Conservation (phyloP, 1,140 invertebrate species). For the Phthorimaea operculella region DNA sequence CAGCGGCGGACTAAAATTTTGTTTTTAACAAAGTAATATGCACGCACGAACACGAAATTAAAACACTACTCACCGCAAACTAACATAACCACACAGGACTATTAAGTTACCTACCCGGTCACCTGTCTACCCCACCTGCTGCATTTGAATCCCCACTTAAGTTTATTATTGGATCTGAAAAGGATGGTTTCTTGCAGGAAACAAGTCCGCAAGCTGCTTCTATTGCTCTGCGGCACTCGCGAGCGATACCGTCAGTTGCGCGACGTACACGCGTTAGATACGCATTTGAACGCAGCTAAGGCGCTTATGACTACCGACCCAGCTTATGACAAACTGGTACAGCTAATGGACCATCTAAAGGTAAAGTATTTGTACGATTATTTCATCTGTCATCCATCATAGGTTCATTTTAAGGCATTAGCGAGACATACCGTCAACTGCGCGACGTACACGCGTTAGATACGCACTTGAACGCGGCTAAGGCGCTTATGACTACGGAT, state of each 20-base stretch:
- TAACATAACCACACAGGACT: too few species aligned
- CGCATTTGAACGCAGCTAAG: conserved; percentile 78
- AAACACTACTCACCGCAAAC: too few species aligned
- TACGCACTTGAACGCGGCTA: conserved; percentile 79
- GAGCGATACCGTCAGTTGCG: conserved; percentile 94
- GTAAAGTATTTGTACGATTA: conserved; percentile 25
- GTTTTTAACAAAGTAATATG: too few species aligned
- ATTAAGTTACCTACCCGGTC: too few species aligned
- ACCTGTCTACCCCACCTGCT: too few species aligned
- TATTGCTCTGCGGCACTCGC: conserved; percentile 95
- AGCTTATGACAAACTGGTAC: conserved; percentile 90
- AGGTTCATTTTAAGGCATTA: too few species aligned
- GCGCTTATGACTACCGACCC: conserved; percentile 68
- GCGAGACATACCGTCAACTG: conserved; percentile 94
- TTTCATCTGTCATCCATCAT: too few species aligned
- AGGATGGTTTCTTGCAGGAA: conserved; percentile 31
- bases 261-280: conserved; percentile 90
- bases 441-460: conserved; percentile 92
- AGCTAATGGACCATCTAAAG: conserved; percentile 95
- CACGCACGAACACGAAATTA: too few species aligned
- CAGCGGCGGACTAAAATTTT: too few species aligned
- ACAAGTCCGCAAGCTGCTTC: conserved; percentile 89
- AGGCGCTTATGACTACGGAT: conserved; percentile 61
- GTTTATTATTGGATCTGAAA: too few species aligned
- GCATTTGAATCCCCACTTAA: too few species aligned